A percentile compares a stretch with the other conserved stretches of the same genome.
These are phyloP conservation scores for Xanthorhoe spadicearia DNA, from an alignment of 2,888 invertebrate species.

Conservation along the genomic window DNA sequence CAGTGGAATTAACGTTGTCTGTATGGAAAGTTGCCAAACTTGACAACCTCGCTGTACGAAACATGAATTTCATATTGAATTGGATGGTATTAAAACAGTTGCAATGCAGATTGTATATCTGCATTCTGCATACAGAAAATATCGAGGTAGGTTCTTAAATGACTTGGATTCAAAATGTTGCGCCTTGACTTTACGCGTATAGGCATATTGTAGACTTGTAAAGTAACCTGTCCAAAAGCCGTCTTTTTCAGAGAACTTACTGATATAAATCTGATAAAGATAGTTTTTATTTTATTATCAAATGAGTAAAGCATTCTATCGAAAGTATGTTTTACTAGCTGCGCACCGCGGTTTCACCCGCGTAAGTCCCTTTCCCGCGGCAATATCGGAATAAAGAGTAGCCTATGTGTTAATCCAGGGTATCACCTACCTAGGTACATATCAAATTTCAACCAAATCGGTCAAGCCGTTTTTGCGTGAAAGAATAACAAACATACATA, in stretches of 20 bases:
- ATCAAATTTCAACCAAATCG: too few relatives aligned
- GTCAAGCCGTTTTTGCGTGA: too few relatives aligned
- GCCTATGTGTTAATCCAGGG: too few relatives aligned
- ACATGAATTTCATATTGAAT: conserved; percentile 12
- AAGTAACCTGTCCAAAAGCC: background rate
- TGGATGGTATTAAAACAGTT: conserved; percentile 9
- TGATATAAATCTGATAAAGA: too few relatives aligned
- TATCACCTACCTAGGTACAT: too few relatives aligned
- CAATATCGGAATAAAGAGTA: too few relatives aligned
- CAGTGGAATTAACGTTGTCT: conserved; percentile 23
- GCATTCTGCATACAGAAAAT: background rate
- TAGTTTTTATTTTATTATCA: too few relatives aligned
- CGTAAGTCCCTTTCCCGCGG: too few relatives aligned
- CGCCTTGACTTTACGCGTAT: background rate
- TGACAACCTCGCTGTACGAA: conserved; percentile 33
- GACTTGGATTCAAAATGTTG: background rate
- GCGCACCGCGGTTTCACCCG: too few relatives aligned
- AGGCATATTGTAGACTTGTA: background rate
- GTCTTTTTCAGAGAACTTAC: background rate
- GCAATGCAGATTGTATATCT: conserved; percentile 4
- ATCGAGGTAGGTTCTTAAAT: background rate
- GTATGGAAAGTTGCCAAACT: conserved; percentile 44
- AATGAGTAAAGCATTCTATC: too few relatives aligned
- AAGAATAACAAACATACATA: too few relatives aligned
- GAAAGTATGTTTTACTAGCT: too few relatives aligned